Conservation (phyloP, 1,140 invertebrate genomes). For the Diuraphis noxia region DNA sequence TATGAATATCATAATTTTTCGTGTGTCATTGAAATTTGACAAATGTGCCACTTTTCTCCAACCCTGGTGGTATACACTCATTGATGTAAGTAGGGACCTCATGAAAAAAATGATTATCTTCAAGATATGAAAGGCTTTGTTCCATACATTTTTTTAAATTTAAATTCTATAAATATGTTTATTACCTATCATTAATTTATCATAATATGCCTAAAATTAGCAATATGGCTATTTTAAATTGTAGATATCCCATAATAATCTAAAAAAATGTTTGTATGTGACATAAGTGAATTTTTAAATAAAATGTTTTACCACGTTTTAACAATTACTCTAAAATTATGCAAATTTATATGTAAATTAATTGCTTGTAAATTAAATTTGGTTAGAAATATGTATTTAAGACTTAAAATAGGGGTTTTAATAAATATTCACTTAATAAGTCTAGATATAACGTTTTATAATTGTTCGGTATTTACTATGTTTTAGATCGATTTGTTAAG, state of each 20-base stretch:
- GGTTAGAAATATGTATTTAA: too few species aligned
- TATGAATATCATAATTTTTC: too few species aligned
- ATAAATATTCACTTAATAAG: background rate
- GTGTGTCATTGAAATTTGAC: too few species aligned
- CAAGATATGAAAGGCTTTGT: background rate
- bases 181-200: background rate
- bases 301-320: background rate
- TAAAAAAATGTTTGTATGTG: background rate
- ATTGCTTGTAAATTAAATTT: too few species aligned
- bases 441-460: background rate
- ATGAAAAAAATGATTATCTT: background rate
- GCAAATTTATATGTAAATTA: too few species aligned
- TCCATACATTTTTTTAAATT: background rate
- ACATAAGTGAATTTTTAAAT: background rate
- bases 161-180: background rate
- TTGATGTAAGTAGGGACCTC: background rate
- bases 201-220: background rate
- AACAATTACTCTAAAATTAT: too few species aligned
- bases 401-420: background rate
- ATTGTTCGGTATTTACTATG: background rate
- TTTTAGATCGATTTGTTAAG: slow-evolving; percentile 39
- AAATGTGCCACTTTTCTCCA: too few species aligned
- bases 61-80: background rate
- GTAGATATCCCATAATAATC: too few species aligned
- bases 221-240: background rate